Conservation (phyloP, 1,140 invertebrate genomes). For the Papilio dardanus region DNA sequence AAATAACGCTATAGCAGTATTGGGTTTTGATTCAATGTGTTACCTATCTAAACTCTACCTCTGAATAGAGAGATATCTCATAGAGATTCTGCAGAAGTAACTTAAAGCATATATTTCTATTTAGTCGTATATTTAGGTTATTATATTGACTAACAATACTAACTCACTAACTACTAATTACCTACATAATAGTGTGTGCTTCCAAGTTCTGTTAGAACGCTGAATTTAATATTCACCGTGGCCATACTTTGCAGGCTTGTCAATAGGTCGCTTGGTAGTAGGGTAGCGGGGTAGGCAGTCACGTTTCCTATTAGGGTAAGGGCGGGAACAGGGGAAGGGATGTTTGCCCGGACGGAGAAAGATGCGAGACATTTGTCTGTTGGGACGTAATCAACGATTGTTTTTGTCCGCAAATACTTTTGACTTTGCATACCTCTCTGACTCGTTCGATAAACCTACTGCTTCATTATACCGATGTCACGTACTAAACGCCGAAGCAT, state of each 20-base stretch:
- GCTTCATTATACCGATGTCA: no score
- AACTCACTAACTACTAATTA: neutral
- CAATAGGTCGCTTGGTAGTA: constrained; percentile 33
- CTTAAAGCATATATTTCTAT: no score
- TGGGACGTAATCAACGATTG: constrained; percentile 54
- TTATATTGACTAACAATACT: no score
- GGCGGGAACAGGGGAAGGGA: constrained; percentile 35
- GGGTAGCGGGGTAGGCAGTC: constrained; percentile 42
- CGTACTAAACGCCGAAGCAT: no score
- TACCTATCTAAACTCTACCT: no score
- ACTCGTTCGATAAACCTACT: neutral
- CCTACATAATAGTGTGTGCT: neutral
- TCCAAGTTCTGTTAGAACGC: neutral
- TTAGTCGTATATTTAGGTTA: no score
- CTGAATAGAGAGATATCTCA: no score
- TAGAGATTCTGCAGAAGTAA: no score
- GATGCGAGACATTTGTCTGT: constrained; percentile 54
- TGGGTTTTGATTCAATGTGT: no score
- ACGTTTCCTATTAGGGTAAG: constrained; percentile 49
- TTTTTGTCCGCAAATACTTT: constrained; percentile 41
- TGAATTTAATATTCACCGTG: constrained; percentile 36
- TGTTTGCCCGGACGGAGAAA: constrained; percentile 46
- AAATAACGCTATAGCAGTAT: neutral
- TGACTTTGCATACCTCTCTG: constrained; percentile 30
- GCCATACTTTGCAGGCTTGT: constrained; percentile 40